phyloP scores from a whole-genome alignment of 1,140 invertebrate genomes.

The Hyphantria cunea region DNA sequence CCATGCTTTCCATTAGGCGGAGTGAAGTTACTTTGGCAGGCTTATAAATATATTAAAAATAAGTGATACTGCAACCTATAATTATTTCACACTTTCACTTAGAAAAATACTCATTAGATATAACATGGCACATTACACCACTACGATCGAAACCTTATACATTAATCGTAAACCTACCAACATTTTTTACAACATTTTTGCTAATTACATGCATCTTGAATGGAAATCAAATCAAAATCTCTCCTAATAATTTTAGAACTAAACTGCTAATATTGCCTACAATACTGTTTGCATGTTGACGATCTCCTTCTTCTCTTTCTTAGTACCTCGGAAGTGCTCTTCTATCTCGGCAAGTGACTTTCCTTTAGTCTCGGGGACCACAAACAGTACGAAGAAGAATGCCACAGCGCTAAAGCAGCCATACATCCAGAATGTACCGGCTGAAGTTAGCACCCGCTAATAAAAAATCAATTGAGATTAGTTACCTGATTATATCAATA shows the following conservation, averaged over 20 bases:
- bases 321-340: constrained; percentile 62
- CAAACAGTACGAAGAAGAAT: constrained; percentile 83
- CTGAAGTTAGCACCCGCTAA: constrained; percentile 75
- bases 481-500: neutral
- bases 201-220: neutral
- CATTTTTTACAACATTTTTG: too few species aligned
- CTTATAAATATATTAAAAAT: too few species aligned
- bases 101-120: too few species aligned
- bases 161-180: too few species aligned
- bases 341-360: constrained; percentile 87
- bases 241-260: neutral
- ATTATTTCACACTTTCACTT: too few species aligned
- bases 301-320: constrained; percentile 33
- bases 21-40: too few species aligned
- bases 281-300: constrained; percentile 51
- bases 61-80: too few species aligned
- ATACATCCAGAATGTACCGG: constrained; percentile 89
- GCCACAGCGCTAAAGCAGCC: constrained; percentile 85
- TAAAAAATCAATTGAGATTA: constrained; percentile 1
- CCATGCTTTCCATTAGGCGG: too few species aligned
- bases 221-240: neutral
- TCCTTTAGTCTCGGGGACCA: constrained; percentile 88
- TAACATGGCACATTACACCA: too few species aligned
- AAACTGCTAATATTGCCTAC: neutral
- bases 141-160: too few species aligned